Evolutionary conservation across 2,888 invertebrate genomes (phyloP).

Genomic region (Melikaiella ostensackeni): DNA sequence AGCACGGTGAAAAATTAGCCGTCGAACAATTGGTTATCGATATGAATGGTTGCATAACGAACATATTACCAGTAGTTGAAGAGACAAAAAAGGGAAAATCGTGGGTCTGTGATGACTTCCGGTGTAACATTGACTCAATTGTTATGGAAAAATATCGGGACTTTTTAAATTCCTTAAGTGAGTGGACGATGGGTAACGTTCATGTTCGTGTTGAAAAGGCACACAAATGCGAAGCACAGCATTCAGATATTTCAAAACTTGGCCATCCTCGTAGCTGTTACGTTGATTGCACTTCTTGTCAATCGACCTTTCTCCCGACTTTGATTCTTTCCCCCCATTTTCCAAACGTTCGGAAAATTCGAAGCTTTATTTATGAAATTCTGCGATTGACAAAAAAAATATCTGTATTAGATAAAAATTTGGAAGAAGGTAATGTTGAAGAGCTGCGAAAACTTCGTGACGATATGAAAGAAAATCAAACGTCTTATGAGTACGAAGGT

Average conservation of each 20-base stretch:
- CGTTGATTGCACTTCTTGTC: slow-evolving; percentile 40
- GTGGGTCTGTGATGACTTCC: not conserved
- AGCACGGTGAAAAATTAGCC: not conserved
- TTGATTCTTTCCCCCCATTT: slow-evolving; percentile 38
- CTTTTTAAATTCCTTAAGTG: not conserved
- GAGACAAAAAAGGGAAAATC: too few relatives aligned
- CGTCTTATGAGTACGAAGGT: too few relatives aligned
- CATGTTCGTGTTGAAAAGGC: not conserved
- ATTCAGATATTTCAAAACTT: slow-evolving; percentile 24
- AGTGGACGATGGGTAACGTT: slow-evolving; percentile 13
- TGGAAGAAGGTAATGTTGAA: too few relatives aligned
- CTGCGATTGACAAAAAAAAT: too few relatives aligned
- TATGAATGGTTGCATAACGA: not conserved
- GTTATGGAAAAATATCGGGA: not conserved
- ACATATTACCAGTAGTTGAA: slow-evolving; percentile 11
- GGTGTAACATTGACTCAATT: not conserved
- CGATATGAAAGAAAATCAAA: too few relatives aligned
- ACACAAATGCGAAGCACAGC: slow-evolving; percentile 12
- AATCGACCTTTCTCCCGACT: slow-evolving; percentile 38
- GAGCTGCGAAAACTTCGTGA: too few relatives aligned
- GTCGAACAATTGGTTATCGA: not conserved
- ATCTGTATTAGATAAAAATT: too few relatives aligned
- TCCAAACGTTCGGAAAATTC: not conserved
- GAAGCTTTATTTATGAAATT: not conserved
- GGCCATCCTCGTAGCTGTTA: slow-evolving; percentile 42